Conservation (phyloP, 2,888 invertebrate species). For the Calameuta idolon region DNA sequence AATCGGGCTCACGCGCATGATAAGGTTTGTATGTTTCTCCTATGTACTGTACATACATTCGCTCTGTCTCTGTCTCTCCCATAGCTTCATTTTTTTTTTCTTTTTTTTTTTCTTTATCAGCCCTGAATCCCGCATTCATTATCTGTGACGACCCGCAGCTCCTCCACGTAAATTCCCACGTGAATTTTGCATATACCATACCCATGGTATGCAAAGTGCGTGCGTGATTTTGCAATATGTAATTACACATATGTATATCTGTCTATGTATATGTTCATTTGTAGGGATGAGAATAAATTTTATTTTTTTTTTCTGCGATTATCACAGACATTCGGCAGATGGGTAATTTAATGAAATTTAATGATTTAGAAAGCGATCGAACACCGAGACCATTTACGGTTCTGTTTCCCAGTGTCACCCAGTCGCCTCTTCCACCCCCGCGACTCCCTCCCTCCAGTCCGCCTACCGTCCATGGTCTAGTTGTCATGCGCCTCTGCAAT, state of each 20-base stretch:
- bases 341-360: background rate
- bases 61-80: background rate
- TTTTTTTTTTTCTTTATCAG: background rate
- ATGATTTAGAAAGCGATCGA: background rate
- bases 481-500: constrained; percentile 17
- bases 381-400: background rate
- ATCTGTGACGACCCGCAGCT: background rate
- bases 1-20: background rate
- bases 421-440: background rate
- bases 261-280: too few relatives aligned
- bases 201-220: background rate
- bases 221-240: background rate
- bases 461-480: background rate
- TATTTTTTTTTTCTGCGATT: background rate
- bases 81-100: background rate
- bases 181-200: background rate
- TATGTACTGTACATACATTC: background rate
- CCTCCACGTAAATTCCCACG: background rate
- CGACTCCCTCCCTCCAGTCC: background rate
- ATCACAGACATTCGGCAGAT: background rate
- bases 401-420: background rate
- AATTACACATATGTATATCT: too few relatives aligned
- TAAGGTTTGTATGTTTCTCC: background rate
- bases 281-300: too few relatives aligned
- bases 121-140: background rate